A percentile compares a stretch with the other conserved stretches of the same genome.
Evolutionary conservation across 2,888 invertebrate genomes (phyloP).

Genomic region (Drosophila anomelani): DNA sequence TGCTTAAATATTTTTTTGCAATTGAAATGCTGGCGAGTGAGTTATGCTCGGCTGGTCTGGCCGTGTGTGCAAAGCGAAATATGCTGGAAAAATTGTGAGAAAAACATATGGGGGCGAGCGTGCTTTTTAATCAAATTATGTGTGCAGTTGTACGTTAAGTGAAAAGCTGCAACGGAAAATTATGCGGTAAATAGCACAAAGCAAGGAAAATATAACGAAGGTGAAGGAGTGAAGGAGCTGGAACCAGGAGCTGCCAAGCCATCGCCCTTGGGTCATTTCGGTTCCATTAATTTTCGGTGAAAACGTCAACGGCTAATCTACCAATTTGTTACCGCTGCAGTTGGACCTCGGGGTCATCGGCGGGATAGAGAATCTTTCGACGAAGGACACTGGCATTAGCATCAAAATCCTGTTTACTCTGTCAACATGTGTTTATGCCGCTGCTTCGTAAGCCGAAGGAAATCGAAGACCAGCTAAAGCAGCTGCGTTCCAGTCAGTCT

Average conservation of each 20-base stretch:
- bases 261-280: slow-evolving; percentile 63
- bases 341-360: slow-evolving; percentile 26
- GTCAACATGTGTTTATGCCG: slow-evolving; percentile 82
- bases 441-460: slow-evolving; percentile 60
- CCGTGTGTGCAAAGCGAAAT: slow-evolving; percentile 58
- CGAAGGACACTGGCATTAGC: slow-evolving; percentile 45
- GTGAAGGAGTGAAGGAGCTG: neutral
- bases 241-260: slow-evolving; percentile 25
- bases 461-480: slow-evolving; percentile 64
- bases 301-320: slow-evolving; percentile 82
- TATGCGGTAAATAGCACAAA: slow-evolving; percentile 69
- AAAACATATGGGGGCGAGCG: slow-evolving; percentile 24
- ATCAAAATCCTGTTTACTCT: slow-evolving; percentile 81
- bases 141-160: slow-evolving; percentile 75
- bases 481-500: slow-evolving; percentile 28
- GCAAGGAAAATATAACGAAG: slow-evolving; percentile 7
- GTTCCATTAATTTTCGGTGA: slow-evolving; percentile 81
- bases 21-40: slow-evolving; percentile 64
- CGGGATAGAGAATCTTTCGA: neutral
- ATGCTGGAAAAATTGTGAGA: slow-evolving; percentile 39
- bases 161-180: slow-evolving; percentile 57
- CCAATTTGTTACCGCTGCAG: slow-evolving; percentile 78
- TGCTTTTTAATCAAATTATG: slow-evolving; percentile 75
- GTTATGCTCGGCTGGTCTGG: slow-evolving; percentile 51
- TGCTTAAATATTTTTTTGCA: slow-evolving; percentile 41